phyloP scores from a whole-genome alignment of 2,888 invertebrate species.

The Amiota mariae region DNA sequence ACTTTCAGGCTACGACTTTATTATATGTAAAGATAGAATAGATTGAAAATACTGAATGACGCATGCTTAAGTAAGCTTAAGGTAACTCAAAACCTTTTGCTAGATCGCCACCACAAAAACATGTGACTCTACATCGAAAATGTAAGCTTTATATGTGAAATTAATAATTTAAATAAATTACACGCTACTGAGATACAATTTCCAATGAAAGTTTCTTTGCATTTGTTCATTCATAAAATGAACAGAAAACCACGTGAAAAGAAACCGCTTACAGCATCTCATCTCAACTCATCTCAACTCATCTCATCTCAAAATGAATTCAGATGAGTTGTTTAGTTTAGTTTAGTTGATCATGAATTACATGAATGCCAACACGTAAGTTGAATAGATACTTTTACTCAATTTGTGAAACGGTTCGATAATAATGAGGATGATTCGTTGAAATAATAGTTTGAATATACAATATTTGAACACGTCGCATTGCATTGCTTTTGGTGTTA shows the following conservation, averaged over 20 bases:
- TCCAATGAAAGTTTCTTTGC: constrained; percentile 3
- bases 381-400: no score
- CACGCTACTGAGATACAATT: neutral
- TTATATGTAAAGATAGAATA: no score
- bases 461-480: constrained; percentile 2
- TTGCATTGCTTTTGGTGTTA: constrained; percentile 33
- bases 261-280: neutral
- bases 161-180: neutral
- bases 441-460: neutral
- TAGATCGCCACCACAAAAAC: neutral
- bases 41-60: no score
- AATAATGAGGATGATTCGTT: constrained; percentile 13
- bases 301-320: neutral
- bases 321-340: neutral
- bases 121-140: neutral
- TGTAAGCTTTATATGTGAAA: neutral
- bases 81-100: no score
- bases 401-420: constrained; percentile 2
- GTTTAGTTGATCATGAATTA: neutral
- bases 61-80: no score
- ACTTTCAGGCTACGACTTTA: no score
- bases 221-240: constrained; percentile 16
- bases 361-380: neutral
- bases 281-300: no score
- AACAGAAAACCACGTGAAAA: constrained; percentile 3